These are phyloP conservation scores for Coleophora deauratella DNA, from an alignment of 2,888 invertebrate genomes.

Conservation along the genomic window DNA sequence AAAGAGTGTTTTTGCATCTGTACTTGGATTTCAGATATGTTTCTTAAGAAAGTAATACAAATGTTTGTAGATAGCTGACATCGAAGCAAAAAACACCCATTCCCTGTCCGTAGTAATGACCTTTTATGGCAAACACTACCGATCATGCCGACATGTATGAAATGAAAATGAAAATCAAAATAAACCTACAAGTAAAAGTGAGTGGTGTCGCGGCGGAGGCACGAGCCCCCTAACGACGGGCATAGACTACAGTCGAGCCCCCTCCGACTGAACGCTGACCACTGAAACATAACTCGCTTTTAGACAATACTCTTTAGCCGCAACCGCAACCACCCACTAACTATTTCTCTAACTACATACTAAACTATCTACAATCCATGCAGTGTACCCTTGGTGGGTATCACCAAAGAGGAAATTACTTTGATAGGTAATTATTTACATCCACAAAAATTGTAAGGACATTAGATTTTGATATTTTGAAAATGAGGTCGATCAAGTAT, in stretches of 20 bases:
- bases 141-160: too few species aligned
- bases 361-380: background rate
- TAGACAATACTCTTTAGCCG: slow-evolving; percentile 40
- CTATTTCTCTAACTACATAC: background rate
- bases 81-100: too few species aligned
- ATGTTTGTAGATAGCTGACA: too few species aligned
- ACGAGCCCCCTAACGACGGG: slow-evolving; percentile 49
- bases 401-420: too few species aligned
- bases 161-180: slow-evolving; percentile 23
- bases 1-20: too few species aligned
- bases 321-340: slow-evolving; percentile 41
- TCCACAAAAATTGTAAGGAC: too few species aligned
- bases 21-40: too few species aligned
- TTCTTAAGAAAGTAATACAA: too few species aligned
- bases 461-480: background rate
- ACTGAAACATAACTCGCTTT: slow-evolving; percentile 68
- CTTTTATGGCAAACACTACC: too few species aligned
- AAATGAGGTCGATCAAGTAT: background rate
- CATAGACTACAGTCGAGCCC: slow-evolving; percentile 58
- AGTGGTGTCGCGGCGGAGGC: slow-evolving; percentile 63
- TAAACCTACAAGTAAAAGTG: slow-evolving; percentile 65
- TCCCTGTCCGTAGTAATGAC: too few species aligned
- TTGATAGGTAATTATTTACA: too few species aligned
- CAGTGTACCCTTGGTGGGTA: too few species aligned
- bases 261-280: slow-evolving; percentile 63